phyloP scores from a whole-genome alignment of 1,140 invertebrate genomes.

The Parasteatoda tepidariorum region DNA sequence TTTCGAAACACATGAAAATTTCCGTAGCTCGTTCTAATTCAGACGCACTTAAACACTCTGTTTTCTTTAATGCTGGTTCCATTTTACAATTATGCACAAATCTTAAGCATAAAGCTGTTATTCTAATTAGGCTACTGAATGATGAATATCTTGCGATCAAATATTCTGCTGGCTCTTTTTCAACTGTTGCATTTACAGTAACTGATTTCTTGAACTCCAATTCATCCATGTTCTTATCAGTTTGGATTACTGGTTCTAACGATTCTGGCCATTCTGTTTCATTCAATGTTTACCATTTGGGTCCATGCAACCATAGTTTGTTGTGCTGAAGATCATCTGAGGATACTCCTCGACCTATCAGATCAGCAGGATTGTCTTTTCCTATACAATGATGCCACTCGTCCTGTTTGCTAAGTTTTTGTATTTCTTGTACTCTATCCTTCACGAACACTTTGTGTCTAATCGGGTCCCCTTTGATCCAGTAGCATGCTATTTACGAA shows the following conservation, averaged over 20 bases:
- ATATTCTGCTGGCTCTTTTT: neutral
- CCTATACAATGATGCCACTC: neutral
- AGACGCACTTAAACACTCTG: neutral
- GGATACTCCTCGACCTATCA: neutral
- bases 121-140: neutral
- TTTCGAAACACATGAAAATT: neutral
- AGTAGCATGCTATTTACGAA: neutral
- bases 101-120: neutral
- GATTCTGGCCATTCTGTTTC: neutral
- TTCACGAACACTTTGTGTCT: slow-evolving; percentile 8
- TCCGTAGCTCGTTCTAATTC: neutral
- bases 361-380: neutral
- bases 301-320: neutral
- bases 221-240: neutral
- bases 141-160: neutral
- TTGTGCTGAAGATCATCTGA: neutral
- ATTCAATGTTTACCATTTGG: neutral
- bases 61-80: neutral
- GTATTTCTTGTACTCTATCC: neutral
- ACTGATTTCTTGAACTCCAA: neutral
- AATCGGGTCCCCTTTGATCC: neutral
- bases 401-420: too few species aligned
- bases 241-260: neutral
- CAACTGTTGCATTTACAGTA: neutral
- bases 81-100: neutral